Evolutionary conservation across 1,140 invertebrate genomes (phyloP).

Genomic region (Nasonia vitripennis): DNA sequence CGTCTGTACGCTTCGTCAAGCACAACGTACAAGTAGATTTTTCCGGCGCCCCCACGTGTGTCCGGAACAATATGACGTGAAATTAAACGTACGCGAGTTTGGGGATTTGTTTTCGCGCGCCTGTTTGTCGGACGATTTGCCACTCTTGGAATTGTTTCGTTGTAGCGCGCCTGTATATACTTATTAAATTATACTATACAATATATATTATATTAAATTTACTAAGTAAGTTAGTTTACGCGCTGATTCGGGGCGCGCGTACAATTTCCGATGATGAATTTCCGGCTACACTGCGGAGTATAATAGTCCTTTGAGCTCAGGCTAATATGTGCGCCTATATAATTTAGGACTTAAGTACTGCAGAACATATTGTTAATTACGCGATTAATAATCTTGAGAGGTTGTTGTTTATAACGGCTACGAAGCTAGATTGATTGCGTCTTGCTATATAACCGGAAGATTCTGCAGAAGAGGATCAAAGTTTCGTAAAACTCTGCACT

Average conservation of each 20-base stretch:
- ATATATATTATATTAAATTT: neutral
- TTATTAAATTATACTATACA: neutral
- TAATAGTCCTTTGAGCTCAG: neutral
- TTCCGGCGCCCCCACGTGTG: too few relatives aligned
- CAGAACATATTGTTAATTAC: too few relatives aligned
- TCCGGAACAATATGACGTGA: neutral
- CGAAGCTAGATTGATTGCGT: neutral
- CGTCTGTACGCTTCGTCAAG: too few relatives aligned
- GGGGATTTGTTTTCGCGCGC: neutral
- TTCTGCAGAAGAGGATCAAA: neutral
- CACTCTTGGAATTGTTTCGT: neutral
- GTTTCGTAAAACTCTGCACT: neutral
- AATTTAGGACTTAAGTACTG: too few relatives aligned
- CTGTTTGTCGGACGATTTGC: neutral
- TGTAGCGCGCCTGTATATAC: too few relatives aligned
- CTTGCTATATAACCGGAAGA: neutral
- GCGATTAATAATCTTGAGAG: neutral
- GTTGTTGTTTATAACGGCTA: neutral
- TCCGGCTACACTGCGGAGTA: neutral
- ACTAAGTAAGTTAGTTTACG: neutral
- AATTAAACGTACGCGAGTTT: neutral
- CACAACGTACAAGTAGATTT: too few relatives aligned
- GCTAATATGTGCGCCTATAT: too few relatives aligned
- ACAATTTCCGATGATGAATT: neutral
- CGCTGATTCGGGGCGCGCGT: neutral